Percentiles rank a stretch among this genome's conserved stretches.
phyloP scores from a whole-genome alignment of 2,888 invertebrate species.

The Agelastica alni region DNA sequence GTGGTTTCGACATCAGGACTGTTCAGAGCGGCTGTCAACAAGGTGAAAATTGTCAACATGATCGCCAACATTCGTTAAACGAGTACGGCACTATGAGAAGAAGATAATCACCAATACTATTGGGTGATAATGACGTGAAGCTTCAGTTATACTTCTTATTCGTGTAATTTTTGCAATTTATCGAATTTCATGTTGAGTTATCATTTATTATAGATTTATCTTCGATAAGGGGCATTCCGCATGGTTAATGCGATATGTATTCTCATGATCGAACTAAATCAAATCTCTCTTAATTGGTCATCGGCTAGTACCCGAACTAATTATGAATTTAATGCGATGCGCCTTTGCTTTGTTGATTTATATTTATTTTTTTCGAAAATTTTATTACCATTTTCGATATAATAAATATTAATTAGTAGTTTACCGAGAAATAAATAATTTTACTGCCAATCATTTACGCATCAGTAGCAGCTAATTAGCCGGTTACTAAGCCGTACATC shows the following conservation, averaged over 20 bases:
- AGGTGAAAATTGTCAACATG: too few species aligned
- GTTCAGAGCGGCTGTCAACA: too few species aligned
- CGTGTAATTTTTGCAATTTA: too few species aligned
- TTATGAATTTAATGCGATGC: slow-evolving; percentile 14
- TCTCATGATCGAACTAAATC: slow-evolving; percentile 11
- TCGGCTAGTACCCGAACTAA: slow-evolving; percentile 14
- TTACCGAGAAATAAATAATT: slow-evolving; percentile 41
- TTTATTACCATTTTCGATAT: slow-evolving; percentile 31
- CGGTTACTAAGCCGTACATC: slow-evolving; percentile 33
- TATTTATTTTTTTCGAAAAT: slow-evolving; percentile 12
- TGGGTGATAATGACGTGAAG: too few species aligned
- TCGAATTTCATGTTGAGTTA: slow-evolving; percentile 1
- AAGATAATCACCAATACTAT: too few species aligned
- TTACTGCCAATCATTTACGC: slow-evolving; percentile 48
- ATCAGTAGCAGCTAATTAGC: slow-evolving; percentile 47
- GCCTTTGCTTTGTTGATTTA: slow-evolving; percentile 2
- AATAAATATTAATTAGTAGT: slow-evolving; percentile 38
- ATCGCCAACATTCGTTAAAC: too few species aligned
- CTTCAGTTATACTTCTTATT: too few species aligned
- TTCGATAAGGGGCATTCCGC: slow-evolving; percentile 13
- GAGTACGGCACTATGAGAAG: too few species aligned
- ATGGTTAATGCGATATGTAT: neutral
- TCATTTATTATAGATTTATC: slow-evolving; percentile 15
- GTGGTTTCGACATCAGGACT: too few species aligned
- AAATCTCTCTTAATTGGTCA: slow-evolving; percentile 20